Conservation (phyloP, 1,140 invertebrate genomes). For the Vanessa tameamea region DNA sequence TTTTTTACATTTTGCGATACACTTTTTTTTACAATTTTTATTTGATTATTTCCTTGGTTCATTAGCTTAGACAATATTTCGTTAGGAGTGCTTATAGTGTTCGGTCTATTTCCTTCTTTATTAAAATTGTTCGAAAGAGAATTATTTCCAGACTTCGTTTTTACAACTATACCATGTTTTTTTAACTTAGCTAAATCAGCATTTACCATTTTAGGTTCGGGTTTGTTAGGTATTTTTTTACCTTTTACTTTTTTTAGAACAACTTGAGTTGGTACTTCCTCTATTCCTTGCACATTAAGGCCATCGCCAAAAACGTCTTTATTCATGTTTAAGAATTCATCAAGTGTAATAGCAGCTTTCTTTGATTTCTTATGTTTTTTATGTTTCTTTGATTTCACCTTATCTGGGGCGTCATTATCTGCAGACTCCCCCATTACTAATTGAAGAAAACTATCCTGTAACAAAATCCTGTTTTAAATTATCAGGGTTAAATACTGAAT, state of each 20-base stretch:
- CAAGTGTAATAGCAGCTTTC: constrained; percentile 71
- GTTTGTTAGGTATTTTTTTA: constrained; percentile 46
- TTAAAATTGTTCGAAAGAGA: constrained; percentile 24
- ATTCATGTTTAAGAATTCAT: constrained; percentile 78
- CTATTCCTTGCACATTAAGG: constrained; percentile 69
- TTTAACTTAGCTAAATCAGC: constrained; percentile 71
- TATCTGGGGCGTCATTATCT: constrained; percentile 44
- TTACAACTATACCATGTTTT: constrained; percentile 68
- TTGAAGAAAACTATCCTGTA: constrained; percentile 66
- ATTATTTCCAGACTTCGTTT: constrained; percentile 50
- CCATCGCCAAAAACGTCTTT: constrained; percentile 77
- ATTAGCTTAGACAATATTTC: constrained; percentile 65
- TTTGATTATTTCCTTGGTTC: constrained; percentile 63
- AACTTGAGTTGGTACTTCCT: constrained; percentile 69
- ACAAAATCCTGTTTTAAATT: constrained; percentile 14
- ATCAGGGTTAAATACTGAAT: constrained; percentile 5
- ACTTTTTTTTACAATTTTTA: constrained; percentile 68
- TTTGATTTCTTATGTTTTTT: constrained; percentile 77
- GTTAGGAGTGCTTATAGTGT: constrained; percentile 42
- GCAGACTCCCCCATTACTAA: constrained; percentile 56
- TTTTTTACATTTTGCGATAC: constrained; percentile 14
- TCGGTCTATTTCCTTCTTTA: constrained; percentile 30
- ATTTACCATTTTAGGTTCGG: constrained; percentile 44
- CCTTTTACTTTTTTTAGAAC: constrained; percentile 60
- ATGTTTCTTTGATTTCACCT: constrained; percentile 68